A percentile compares a stretch with the other conserved stretches of the same genome.
Conservation (phyloP, 2,797 vertebrate species). For the Anniella stebbinsi region DNA sequence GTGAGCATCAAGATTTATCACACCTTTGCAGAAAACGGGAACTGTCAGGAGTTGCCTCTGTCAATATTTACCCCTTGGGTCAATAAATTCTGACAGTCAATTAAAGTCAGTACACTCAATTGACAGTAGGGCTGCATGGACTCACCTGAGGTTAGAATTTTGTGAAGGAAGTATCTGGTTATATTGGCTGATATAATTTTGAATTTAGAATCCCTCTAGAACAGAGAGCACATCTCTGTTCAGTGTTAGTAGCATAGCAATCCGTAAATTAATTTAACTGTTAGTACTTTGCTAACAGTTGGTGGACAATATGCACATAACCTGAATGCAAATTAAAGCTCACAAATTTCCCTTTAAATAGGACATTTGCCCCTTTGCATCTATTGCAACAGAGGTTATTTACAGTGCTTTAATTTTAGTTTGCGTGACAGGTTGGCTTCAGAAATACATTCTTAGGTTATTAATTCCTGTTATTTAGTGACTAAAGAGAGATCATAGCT, state of each 20-base stretch:
- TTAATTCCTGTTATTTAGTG: not conserved
- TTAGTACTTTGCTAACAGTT: not conserved
- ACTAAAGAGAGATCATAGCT: not conserved
- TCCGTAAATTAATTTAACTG: too few relatives aligned
- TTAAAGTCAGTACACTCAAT: slow-evolving; percentile 8
- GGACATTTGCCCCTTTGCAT: not conserved
- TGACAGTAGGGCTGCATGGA: not conserved
- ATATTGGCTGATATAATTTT: slow-evolving; percentile 20
- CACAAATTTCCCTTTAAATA: not conserved
- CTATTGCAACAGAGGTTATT: not conserved
- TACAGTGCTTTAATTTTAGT: not conserved
- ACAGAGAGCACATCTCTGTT: not conserved
- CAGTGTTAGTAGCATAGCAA: not conserved
- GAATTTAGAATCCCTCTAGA: not conserved
- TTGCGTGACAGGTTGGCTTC: not conserved
- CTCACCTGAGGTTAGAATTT: slow-evolving; percentile 28
- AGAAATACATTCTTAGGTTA: not conserved
- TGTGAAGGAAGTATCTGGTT: slow-evolving; percentile 24
- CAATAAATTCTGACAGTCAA: slow-evolving; percentile 38
- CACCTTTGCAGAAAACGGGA: not conserved
- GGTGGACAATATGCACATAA: too few relatives aligned
- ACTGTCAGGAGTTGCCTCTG: slow-evolving; percentile 6
- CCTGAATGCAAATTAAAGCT: too few relatives aligned
- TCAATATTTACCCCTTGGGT: slow-evolving; percentile 38
- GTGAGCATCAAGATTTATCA: slow-evolving; percentile 8